phyloP scores from a whole-genome alignment of 1,140 invertebrate species.

The Eumeta japonica region DNA sequence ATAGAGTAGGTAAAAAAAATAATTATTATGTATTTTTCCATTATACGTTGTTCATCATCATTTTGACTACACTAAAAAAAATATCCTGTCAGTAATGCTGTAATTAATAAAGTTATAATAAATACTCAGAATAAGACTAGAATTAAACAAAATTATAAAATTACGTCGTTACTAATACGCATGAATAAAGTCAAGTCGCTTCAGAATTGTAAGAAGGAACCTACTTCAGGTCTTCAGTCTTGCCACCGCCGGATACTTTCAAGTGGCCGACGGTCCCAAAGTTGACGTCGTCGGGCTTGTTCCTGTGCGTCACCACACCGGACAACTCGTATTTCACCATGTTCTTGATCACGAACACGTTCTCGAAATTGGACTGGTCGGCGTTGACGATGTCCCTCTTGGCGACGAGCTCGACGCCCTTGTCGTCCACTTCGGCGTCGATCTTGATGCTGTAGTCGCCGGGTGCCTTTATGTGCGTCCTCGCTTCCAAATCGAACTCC shows the following conservation, averaged over 20 bases:
- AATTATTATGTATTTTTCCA: no score
- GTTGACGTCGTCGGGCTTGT: slow-evolving; percentile 57
- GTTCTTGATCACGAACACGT: slow-evolving; percentile 61
- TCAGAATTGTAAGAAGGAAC: no score
- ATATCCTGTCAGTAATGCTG: no score
- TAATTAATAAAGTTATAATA: no score
- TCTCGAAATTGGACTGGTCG: slow-evolving; percentile 63
- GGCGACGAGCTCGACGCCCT: slow-evolving; percentile 58
- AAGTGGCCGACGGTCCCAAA: slow-evolving; percentile 50
- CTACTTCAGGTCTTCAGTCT: slow-evolving; percentile 59
- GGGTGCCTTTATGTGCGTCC: slow-evolving; percentile 50
- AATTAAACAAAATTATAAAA: slow-evolving; percentile 2
- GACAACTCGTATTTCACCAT: slow-evolving; percentile 64
- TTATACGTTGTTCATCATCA: no score
- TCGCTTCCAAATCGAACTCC: slow-evolving; percentile 57
- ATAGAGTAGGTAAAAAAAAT: no score
- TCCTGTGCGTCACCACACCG: slow-evolving; percentile 57
- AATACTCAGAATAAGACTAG: no score
- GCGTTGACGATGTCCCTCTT: slow-evolving; percentile 57
- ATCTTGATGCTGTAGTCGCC: slow-evolving; percentile 64
- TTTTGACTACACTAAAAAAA: no score
- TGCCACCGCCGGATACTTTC: slow-evolving; percentile 34
- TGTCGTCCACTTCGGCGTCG: slow-evolving; percentile 57
- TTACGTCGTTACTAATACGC: no score
- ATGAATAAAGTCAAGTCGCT: no score